Percentiles rank a stretch among this genome's conserved stretches.
These are phyloP conservation scores for Gulo gulo DNA, from an alignment of 2,113 vertebrate species.

Conservation along the genomic window DNA sequence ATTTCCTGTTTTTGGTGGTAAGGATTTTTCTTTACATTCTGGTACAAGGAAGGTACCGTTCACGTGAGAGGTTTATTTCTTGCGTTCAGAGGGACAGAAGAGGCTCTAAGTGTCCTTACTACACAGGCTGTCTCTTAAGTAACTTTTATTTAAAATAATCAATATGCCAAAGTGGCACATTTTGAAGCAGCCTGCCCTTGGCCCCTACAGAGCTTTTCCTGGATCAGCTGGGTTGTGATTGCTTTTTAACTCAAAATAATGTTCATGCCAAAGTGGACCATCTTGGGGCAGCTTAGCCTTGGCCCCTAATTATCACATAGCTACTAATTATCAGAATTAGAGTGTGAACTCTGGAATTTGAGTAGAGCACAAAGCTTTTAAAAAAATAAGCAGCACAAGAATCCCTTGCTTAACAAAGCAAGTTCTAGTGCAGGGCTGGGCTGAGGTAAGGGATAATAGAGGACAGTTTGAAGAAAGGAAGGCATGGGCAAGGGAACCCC, in stretches of 20 bases:
- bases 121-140: background rate
- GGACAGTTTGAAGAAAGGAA: background rate
- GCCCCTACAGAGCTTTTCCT: background rate
- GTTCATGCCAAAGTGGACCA: background rate
- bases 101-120: background rate
- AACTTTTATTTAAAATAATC: background rate
- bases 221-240: background rate
- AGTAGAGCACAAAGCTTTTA: background rate
- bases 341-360: background rate
- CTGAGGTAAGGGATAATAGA: background rate
- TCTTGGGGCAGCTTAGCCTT: background rate
- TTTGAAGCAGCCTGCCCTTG: background rate
- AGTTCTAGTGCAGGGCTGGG: background rate
- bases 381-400: background rate
- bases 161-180: background rate
- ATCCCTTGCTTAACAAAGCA: background rate
- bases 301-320: background rate
- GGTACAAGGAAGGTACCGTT: background rate
- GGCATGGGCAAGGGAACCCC: background rate
- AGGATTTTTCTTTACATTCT: background rate
- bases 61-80: background rate
- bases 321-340: background rate
- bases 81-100: background rate
- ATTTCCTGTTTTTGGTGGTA: background rate
- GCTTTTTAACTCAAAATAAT: background rate